Evolutionary conservation across 2,888 invertebrate genomes (phyloP), one percentile per base, ranked within the genome.

Genomic region (Sesia bembeciformis): DNA sequence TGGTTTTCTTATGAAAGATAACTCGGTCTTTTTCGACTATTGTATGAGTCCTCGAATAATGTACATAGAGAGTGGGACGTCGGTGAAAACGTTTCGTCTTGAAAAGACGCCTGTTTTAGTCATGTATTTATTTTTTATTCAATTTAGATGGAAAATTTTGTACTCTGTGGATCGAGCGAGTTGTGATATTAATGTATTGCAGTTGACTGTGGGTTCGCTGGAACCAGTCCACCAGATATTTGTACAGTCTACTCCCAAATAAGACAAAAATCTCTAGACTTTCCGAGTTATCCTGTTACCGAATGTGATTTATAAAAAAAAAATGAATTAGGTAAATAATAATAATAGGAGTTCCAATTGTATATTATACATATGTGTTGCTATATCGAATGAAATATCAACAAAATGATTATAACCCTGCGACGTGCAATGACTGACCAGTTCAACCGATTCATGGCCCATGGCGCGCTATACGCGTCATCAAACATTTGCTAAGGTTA

Each of bases 301-400:
- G 78, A 84, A 75, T 87, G 87, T 88, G 88, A 88, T 88, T 83
- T 81, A 78, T 77, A 72, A 77, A 72, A 70, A 70, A 71, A 71
- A 70, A 73, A 76, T 23, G 23, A 83, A 81, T 84, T 89, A 90
- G 85, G 78, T 88, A 84, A 85, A 84, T 84, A 86, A 84, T 84
- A 81, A 80, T 84, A 82, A 84, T 90, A 90, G 90, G 88, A 90
- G 89, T 83, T 89, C 87, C 89, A 90, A 89, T 88, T 88, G 85
- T 85, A 82, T 87, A 87, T 82, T 86, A 85, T 83, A 84, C 79
- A 79, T 85, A 84, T 80, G 77, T 81, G 80, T 78, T 74, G 78
- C 76, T 74, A 74, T 76, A 76, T 77, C 74, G 66, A 60, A 65
- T 54, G 53, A 54, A 54, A 56, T 53, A 53, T 57, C 56, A 71